A percentile compares a stretch with the other conserved stretches of the same genome.
Evolutionary conservation across 2,113 vertebrate species (phyloP).

Genomic region (Madoqua kirkii): DNA sequence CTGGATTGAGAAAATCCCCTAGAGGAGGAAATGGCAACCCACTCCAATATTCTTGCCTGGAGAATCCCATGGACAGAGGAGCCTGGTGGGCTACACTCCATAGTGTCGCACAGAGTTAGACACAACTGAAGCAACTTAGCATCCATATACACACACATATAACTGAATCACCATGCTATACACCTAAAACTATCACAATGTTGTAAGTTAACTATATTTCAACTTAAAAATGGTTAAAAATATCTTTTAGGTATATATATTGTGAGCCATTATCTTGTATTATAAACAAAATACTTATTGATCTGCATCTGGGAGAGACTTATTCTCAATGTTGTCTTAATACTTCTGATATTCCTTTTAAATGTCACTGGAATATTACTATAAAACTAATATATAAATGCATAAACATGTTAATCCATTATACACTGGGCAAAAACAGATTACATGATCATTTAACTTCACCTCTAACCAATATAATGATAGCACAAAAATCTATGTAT

Average conservation of each 20-base stretch:
- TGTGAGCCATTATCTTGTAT: neutral
- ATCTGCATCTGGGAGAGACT: neutral
- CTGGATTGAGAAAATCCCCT: neutral
- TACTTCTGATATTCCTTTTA: neutral
- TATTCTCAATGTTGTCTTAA: neutral
- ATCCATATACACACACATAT: neutral
- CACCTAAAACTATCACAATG: neutral
- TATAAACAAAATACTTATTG: neutral
- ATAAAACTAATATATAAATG: neutral
- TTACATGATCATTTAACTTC: neutral
- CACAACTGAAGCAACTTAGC: neutral
- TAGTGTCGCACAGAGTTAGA: accelerated
- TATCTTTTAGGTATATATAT: neutral
- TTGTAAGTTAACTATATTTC: neutral
- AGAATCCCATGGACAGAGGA: neutral
- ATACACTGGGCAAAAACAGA: neutral
- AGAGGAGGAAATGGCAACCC: neutral
- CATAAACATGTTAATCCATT: neutral
- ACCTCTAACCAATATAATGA: neutral
- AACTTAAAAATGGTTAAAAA: neutral
- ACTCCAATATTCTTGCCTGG: neutral
- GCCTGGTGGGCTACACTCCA: neutral
- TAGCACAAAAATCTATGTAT: neutral
- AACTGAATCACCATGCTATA: neutral
- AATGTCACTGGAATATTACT: neutral